Evolutionary conservation across 2,113 vertebrate species (phyloP).

Genomic region (Hassar affinis): DNA sequence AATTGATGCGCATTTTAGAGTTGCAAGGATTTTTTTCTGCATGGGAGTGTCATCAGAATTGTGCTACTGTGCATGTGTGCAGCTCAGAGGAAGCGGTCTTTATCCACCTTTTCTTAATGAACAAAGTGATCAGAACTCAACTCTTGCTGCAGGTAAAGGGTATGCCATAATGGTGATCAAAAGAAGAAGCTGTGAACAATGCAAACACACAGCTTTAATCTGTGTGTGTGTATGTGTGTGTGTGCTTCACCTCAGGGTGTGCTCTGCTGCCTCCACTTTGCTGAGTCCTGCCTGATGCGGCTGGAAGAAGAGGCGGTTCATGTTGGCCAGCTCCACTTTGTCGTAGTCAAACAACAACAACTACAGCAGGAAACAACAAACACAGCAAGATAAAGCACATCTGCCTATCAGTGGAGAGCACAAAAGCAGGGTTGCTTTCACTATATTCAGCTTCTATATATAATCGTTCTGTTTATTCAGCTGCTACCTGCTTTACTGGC

Average conservation of each 20-base stretch:
- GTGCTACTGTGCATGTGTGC: too few species aligned
- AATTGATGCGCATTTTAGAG: too few species aligned
- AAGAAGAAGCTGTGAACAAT: not conserved
- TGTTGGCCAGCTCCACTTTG: constrained; percentile 97
- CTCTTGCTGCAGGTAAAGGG: not conserved
- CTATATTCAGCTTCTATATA: not conserved
- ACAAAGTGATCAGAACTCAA: not conserved
- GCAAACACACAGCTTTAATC: not conserved
- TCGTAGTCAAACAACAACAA: constrained; percentile 97
- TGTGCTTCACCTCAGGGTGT: constrained; percentile 84
- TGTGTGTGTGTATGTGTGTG: too few species aligned
- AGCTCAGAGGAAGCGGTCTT: too few species aligned
- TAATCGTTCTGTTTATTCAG: not conserved
- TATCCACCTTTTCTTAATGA: too few species aligned
- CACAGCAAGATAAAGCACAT: constrained; percentile 25
- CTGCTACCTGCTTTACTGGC: not conserved
- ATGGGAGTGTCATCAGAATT: too few species aligned
- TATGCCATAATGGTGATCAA: not conserved
- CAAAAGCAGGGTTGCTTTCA: not conserved
- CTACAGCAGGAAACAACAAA: constrained; percentile 66
- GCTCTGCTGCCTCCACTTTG: constrained; percentile 94
- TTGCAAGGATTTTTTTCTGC: too few species aligned
- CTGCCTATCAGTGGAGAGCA: not conserved
- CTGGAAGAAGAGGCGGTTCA: constrained; percentile 98
- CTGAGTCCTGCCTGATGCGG: constrained; percentile 96